Conservation (phyloP, 2,113 vertebrate genomes). For the Tyto alba region DNA sequence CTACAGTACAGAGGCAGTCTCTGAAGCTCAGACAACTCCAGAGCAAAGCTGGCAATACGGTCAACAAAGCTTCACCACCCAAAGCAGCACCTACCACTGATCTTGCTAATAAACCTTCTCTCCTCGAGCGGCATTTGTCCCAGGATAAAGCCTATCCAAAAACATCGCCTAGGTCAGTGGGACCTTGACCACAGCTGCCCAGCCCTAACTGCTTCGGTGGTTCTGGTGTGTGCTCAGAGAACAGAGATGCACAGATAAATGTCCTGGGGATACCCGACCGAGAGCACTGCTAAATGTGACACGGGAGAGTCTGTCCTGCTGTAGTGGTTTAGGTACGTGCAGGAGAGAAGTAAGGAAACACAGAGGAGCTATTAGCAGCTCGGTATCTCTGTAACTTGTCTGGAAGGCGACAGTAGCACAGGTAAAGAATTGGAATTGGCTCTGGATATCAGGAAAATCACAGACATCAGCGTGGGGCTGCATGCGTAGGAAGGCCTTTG, state of each 20-base stretch:
- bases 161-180: neutral
- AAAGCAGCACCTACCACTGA: neutral
- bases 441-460: neutral
- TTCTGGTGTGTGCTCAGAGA: neutral
- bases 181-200: neutral
- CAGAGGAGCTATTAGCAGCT: neutral
- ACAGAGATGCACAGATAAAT: neutral
- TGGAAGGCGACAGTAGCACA: neutral
- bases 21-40: neutral
- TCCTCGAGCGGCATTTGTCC: neutral
- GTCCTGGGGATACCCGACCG: rapidly evolving
- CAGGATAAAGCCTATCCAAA: neutral
- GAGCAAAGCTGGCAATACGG: neutral
- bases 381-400: neutral
- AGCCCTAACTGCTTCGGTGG: neutral
- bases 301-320: neutral
- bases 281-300: neutral
- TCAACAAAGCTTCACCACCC: neutral
- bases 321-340: neutral
- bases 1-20: rapidly evolving
- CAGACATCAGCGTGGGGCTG: neutral
- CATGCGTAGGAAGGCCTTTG: neutral
- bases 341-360: neutral
- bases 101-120: neutral
- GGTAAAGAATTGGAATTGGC: neutral